These are phyloP conservation scores for Chaunax sp. DNA, from an alignment of 2,797 vertebrate genomes.

Conservation along the genomic window DNA sequence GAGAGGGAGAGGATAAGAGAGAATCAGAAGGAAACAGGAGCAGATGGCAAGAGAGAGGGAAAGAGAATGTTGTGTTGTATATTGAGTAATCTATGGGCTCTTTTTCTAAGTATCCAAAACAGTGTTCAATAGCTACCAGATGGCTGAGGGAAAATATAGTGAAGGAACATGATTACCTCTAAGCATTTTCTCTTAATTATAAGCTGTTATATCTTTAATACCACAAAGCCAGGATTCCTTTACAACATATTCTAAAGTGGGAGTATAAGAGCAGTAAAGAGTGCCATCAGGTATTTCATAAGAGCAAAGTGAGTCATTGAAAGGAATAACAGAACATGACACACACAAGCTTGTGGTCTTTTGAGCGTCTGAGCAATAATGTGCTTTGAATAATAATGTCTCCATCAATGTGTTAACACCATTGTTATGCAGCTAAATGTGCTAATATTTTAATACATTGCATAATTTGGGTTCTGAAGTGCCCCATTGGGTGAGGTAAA, in stretches of 20 bases:
- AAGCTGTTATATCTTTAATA: slow-evolving; percentile 56
- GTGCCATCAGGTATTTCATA: slow-evolving; percentile 45
- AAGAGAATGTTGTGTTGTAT: slow-evolving; percentile 56
- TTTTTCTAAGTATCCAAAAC: slow-evolving; percentile 69
- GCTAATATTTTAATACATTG: slow-evolving; percentile 50
- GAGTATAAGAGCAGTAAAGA: slow-evolving; percentile 32
- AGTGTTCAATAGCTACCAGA: slow-evolving; percentile 76
- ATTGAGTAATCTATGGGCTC: slow-evolving; percentile 64
- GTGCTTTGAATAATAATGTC: slow-evolving; percentile 43
- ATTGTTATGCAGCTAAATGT: slow-evolving; percentile 41
- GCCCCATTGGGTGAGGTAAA: slow-evolving; percentile 46
- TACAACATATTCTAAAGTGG: slow-evolving; percentile 38
- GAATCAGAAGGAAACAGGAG: slow-evolving; percentile 23
- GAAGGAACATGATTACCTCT: slow-evolving; percentile 67
- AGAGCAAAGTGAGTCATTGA: slow-evolving; percentile 41
- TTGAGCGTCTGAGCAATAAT: slow-evolving; percentile 28
- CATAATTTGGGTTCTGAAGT: slow-evolving; percentile 46
- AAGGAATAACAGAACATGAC: slow-evolving; percentile 38
- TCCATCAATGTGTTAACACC: slow-evolving; percentile 17
- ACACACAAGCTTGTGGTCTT: slow-evolving; percentile 10
- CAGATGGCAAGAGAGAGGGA: slow-evolving; percentile 31
- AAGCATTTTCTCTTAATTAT: slow-evolving; percentile 68
- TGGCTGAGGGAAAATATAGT: slow-evolving; percentile 58
- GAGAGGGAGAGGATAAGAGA: slow-evolving; percentile 37
- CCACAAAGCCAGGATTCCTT: slow-evolving; percentile 37